Conservation (phyloP, 1,140 invertebrate species). For the Eupristina koningsbergeri region DNA sequence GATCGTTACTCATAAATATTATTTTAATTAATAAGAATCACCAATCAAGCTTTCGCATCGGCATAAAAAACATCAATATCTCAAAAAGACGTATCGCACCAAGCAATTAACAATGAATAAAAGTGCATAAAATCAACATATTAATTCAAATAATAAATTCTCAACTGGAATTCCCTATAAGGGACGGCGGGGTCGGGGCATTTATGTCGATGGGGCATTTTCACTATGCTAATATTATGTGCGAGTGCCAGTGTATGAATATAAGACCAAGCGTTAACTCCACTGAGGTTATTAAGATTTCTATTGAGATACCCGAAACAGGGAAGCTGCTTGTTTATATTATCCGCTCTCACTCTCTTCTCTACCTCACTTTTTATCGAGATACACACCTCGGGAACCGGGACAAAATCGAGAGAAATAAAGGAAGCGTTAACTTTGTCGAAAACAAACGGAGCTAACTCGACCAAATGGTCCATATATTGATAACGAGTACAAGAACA, state of each 20-base stretch:
- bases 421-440: slow-evolving; percentile 14
- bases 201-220: slow-evolving; percentile 30
- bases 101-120: slow-evolving; percentile 20
- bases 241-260: not conserved
- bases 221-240: slow-evolving; percentile 46
- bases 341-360: not conserved
- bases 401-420: slow-evolving; percentile 14
- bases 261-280: slow-evolving; percentile 18
- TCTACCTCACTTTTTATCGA: not conserved
- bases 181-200: not conserved
- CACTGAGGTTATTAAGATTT: slow-evolving; percentile 48
- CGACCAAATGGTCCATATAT: not conserved
- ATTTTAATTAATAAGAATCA: not conserved
- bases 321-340: slow-evolving; percentile 17
- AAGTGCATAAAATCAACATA: slow-evolving; percentile 51
- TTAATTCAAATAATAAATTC: slow-evolving; percentile 45
- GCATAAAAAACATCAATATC: not conserved
- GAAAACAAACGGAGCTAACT: not conserved
- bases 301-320: slow-evolving; percentile 46
- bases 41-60: too few relatives aligned
- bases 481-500: not conserved
- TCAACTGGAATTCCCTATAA: not conserved
- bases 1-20: not conserved
- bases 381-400: not conserved
- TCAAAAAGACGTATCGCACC: not conserved